A percentile compares a stretch with the other conserved stretches of the same genome.
Conservation (phyloP, 2,888 invertebrate genomes). For the Odontocerum albicorne region DNA sequence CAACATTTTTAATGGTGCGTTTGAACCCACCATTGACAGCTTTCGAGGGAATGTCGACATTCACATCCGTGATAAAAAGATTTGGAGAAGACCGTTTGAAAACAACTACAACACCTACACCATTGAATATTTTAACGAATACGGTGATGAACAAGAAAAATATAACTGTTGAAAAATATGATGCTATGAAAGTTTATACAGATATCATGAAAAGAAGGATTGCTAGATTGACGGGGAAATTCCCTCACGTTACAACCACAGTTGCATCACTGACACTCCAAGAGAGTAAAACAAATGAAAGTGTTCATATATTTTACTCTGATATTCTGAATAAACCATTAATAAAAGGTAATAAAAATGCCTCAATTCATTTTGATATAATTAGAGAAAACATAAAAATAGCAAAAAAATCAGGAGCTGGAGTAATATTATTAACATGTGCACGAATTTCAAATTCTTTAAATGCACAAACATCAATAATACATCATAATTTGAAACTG, state of each 20-base stretch:
- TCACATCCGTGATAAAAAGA: too few relatives aligned
- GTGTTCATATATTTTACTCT: slow-evolving; percentile 29
- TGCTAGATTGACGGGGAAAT: slow-evolving; percentile 16
- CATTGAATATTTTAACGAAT: slow-evolving; percentile 23
- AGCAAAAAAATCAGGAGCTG: slow-evolving; percentile 25
- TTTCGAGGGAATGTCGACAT: too few relatives aligned
- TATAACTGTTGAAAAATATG: slow-evolving; percentile 30
- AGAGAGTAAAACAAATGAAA: slow-evolving; percentile 16
- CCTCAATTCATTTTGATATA: slow-evolving; percentile 3
- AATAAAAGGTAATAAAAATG: slow-evolving; percentile 4
- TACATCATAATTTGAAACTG: slow-evolving; percentile 18
- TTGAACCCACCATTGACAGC: slow-evolving; percentile 6
- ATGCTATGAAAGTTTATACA: slow-evolving; percentile 30
- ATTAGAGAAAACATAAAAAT: slow-evolving; percentile 26
- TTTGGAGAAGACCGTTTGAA: slow-evolving; percentile 1
- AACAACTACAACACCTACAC: slow-evolving; percentile 31
- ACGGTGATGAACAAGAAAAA: not conserved
- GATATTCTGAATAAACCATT: slow-evolving; percentile 14
- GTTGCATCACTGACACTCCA: not conserved
- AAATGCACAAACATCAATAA: slow-evolving; percentile 22
- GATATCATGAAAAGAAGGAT: slow-evolving; percentile 33
- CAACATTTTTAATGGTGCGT: slow-evolving; percentile 13
- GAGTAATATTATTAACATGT: slow-evolving; percentile 26
- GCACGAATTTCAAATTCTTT: slow-evolving; percentile 20
- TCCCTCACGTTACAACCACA: not conserved